These are phyloP conservation scores for Cettia cetti DNA, from an alignment of 2,113 vertebrate genomes.

Conservation along the genomic window DNA sequence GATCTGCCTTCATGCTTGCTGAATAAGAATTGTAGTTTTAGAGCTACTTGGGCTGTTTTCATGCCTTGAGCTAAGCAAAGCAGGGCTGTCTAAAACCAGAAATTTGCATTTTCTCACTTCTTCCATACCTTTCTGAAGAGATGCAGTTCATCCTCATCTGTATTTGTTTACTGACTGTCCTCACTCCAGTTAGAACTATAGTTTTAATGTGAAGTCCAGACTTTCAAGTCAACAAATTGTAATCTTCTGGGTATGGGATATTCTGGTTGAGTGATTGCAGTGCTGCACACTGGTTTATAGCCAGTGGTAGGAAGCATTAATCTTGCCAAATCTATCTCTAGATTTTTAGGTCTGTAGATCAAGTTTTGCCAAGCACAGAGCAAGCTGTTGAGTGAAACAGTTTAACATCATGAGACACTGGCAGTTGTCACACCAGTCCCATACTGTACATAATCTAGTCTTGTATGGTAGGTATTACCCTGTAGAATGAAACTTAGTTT, in stretches of 20 bases:
- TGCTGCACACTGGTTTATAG: background rate
- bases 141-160: conserved; percentile 32
- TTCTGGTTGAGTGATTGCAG: background rate
- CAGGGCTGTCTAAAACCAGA: background rate
- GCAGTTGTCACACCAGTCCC: conserved; percentile 35
- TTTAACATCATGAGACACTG: background rate
- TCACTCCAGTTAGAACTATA: conserved; percentile 27
- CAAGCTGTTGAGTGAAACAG: background rate
- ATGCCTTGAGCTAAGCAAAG: conserved; percentile 19
- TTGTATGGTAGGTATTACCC: conserved; percentile 5
- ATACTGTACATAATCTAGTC: conserved; percentile 34
- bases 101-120: background rate
- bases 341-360: background rate
- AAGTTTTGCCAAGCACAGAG: background rate
- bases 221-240: conserved; percentile 24
- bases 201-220: conserved; percentile 22
- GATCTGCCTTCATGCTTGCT: conserved; percentile 34
- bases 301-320: background rate
- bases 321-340: conserved; percentile 22
- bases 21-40: background rate
- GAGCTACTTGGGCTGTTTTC: conserved; percentile 6
- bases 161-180: conserved; percentile 42
- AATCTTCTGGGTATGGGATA: conserved; percentile 18
- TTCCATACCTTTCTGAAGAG: conserved; percentile 52
- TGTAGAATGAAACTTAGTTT: conserved; percentile 25